Evolutionary conservation across 2,888 invertebrate species (phyloP).

Genomic region (Chloroclysta siterata): DNA sequence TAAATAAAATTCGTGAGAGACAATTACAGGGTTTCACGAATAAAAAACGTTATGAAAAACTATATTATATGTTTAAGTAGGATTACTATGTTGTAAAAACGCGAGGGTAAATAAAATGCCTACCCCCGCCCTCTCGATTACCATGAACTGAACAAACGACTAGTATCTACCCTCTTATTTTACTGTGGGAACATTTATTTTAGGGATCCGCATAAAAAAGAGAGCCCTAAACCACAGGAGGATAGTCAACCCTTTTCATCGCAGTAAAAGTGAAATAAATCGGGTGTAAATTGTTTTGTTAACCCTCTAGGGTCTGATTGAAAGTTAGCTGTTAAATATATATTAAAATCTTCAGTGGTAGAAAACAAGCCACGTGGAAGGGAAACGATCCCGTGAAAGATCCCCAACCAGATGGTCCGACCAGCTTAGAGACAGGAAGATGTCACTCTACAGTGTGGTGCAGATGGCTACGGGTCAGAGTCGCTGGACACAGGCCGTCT

Average conservation of each 20-base stretch:
- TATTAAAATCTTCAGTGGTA: neutral
- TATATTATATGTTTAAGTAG: too few relatives aligned
- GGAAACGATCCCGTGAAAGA: too few relatives aligned
- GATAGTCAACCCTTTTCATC: conserved; percentile 9
- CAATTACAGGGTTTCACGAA: too few relatives aligned
- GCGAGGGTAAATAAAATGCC: conserved; percentile 35
- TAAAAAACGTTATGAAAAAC: too few relatives aligned
- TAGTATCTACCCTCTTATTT: conserved; percentile 41
- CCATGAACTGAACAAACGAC: conserved; percentile 44
- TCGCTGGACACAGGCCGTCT: too few relatives aligned
- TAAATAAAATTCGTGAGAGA: too few relatives aligned
- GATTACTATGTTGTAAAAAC: conserved; percentile 9
- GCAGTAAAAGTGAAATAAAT: conserved; percentile 1
- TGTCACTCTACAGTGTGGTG: too few relatives aligned
- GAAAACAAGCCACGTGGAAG: too few relatives aligned
- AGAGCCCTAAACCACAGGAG: conserved; percentile 8
- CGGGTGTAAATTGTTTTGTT: neutral
- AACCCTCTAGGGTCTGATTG: neutral
- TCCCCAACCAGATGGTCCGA: too few relatives aligned
- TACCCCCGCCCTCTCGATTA: conserved; percentile 38
- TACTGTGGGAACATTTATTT: conserved; percentile 31
- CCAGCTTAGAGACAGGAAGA: too few relatives aligned
- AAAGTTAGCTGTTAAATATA: neutral
- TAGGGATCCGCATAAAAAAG: conserved; percentile 16
- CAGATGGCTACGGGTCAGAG: too few relatives aligned